Conservation (phyloP, 1,140 invertebrate genomes). For the Chironomus striatipennis region DNA sequence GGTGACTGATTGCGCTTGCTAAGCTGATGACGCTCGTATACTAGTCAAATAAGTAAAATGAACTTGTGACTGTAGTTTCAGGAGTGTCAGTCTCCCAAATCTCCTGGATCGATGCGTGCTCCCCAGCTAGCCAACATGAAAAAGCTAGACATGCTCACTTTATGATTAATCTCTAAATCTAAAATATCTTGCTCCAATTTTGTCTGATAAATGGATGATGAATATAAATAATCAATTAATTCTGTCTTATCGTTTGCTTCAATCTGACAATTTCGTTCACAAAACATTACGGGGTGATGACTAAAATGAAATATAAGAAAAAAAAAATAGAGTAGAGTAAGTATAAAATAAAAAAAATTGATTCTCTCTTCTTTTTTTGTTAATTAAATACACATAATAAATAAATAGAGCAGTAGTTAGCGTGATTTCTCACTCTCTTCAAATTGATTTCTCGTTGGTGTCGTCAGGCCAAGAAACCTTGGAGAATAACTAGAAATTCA, state of each 20-base stretch:
- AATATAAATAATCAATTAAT: conserved; percentile 10
- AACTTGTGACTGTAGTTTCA: background rate
- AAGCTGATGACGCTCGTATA: background rate
- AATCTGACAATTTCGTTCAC: background rate
- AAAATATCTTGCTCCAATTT: background rate
- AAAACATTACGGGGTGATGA: conserved; percentile 18
- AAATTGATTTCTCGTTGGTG: background rate
- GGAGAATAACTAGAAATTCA: background rate
- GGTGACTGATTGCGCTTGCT: background rate
- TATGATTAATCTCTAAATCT: background rate
- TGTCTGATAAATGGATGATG: background rate
- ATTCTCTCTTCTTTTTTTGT: background rate
- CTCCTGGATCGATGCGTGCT: conserved; percentile 2
- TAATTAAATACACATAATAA: too few relatives aligned
- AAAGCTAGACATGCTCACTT: background rate
- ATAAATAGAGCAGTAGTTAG: background rate
- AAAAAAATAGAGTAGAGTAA: background rate
- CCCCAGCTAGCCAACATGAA: conserved; percentile 2
- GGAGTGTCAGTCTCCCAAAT: conserved; percentile 18
- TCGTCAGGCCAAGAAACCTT: background rate
- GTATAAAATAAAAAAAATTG: background rate
- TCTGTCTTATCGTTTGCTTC: background rate
- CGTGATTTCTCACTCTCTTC: background rate
- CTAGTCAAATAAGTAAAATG: conserved; percentile 6
- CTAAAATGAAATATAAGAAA: conserved; percentile 11